Evolutionary conservation across 2,113 vertebrate genomes (phyloP), one percentile per base, ranked within the genome.

Genomic region (Sylvilagus bachmani): DNA sequence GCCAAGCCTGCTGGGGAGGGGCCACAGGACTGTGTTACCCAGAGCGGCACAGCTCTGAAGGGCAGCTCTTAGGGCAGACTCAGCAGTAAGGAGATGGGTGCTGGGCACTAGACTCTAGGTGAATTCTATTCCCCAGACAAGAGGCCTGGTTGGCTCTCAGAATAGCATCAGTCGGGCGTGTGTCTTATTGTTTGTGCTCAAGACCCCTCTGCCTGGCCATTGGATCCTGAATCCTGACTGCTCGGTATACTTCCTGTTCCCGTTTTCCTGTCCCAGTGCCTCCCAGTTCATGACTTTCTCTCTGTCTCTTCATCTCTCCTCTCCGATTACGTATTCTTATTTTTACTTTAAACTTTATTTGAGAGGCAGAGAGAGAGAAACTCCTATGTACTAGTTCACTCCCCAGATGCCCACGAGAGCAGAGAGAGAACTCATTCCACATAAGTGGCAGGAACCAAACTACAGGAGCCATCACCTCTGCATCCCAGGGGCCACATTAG

Each of bases 31-130:
- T 73, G 64, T 89, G 49, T 62, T 64, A 66, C 71, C 67, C 51
- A 44, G 25, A 53, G 25, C 38, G 67, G 51, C 80, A 24, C 38
- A 69, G 71, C 89, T 58, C 2, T 31, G 33, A 83, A 55, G 10
- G 9, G 27, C 83, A 95, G 11, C 51, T 38, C 70, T 74, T 77
- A 78, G 80, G 83, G 86, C 85, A 86, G 73, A 91, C 73, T 58
- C 8, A 67, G 33, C 58, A 33, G 4, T 64, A 62, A 38, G 51
- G 73, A 67, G 9, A 16, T n/a, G 31, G 3, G 16, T 22, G 3
- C 12, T 22, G 14, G 29, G 19, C 64, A 31, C 29, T 85, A 58
- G 8, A n/a, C 83, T 86, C 67, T 55, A 25, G 31, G 82, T 90
- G 36, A 84, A 58, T 73, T 79, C 25, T 33, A 8, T 94, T 95